These are phyloP conservation scores for Thyatira batis DNA, from an alignment of 2,888 invertebrate genomes.

Conservation along the genomic window DNA sequence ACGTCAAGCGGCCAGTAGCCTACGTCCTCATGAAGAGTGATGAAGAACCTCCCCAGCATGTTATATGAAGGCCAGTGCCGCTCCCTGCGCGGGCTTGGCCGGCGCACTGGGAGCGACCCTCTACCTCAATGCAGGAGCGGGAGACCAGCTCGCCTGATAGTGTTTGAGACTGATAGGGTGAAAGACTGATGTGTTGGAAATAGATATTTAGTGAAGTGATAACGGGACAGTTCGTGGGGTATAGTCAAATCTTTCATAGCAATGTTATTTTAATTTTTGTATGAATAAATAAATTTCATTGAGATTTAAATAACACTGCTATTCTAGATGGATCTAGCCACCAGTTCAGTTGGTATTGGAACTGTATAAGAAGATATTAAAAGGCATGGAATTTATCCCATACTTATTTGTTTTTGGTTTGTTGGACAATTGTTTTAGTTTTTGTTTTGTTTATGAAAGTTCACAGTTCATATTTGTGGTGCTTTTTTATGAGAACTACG, in stretches of 20 bases:
- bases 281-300: no score
- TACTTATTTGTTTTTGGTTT: no score
- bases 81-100: slow-evolving; percentile 86
- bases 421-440: background rate
- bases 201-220: background rate
- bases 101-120: slow-evolving; percentile 78
- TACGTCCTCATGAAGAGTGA: slow-evolving; percentile 85
- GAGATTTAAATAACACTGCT: no score
- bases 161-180: slow-evolving; percentile 47
- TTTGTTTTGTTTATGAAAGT: background rate
- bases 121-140: slow-evolving; percentile 66
- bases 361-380: no score
- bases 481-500: background rate
- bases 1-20: slow-evolving; percentile 81
- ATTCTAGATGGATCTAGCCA: no score
- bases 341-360: no score
- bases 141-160: slow-evolving; percentile 73
- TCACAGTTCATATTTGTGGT: background rate
- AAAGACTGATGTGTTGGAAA: slow-evolving; percentile 3
- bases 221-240: no score
- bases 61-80: slow-evolving; percentile 93
- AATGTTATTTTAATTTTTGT: no score
- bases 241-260: no score
- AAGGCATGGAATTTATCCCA: no score
- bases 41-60: slow-evolving; percentile 84